Base-by-base conservation (phyloP, 2,797 vertebrate genomes). In the Denticeps clupeoides region DNA sequence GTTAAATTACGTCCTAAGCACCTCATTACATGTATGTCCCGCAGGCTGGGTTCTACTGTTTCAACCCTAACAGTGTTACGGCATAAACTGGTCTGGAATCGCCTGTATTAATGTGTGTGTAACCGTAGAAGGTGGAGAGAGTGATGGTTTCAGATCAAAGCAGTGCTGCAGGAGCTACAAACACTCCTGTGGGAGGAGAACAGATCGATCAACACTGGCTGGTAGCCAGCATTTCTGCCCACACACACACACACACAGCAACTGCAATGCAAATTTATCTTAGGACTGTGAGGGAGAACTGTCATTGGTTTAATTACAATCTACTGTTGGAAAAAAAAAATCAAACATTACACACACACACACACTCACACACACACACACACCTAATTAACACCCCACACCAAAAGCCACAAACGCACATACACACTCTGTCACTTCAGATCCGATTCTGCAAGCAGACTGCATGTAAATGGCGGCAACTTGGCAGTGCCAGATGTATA, bases 101-200 rank as follows among this genome's bases (percentile, higher is more conserved):
- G 22, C 48, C 24, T 19, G 10, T 32, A 21, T 41, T 33, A 53
- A 51, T 62, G 64, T 71, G 27, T 73, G 48, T 69, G 67, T 56
- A 63, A 29, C 52, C 55, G 56, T 56, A 61, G 66, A 54, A 56
- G 69, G 69, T 67, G 51, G 60, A 68, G 67, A 71, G 76, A 73
- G 67, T n/a, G n/a, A n/a, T n/a, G 63, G 69, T 69, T 80, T 81
- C 73, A 60, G 59, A 71, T 66, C 71, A 64, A 66, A 71, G 71
- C 62, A 62, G 63, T 75, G 73, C 74, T 54, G 47, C 77, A 68
- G 69, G 68, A 77, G 72, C 73, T 71, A 74, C 70, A 77, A 75
- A 72, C 54, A 47, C 63, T 55, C 79, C 71, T 68, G 65, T 51
- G 73, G 77, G 73, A 79, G 49, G 55, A 56, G 55, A 69, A 66